A percentile compares a stretch with the other conserved stretches of the same genome.
These are phyloP conservation scores for Subacronicta megacephala DNA, from an alignment of 2,888 invertebrate species.

Conservation along the genomic window DNA sequence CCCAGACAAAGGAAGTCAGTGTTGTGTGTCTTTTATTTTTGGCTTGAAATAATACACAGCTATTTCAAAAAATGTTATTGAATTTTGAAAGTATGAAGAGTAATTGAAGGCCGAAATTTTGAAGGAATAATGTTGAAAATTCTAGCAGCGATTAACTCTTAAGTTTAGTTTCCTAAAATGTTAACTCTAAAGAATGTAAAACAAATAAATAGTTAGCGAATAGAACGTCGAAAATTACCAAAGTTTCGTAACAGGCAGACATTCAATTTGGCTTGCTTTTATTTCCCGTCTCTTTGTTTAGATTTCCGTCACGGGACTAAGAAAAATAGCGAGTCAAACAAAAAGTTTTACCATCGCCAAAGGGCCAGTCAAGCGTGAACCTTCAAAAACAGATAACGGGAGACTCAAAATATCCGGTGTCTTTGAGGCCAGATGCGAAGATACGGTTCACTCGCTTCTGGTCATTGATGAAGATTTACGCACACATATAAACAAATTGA, in stretches of 20 bases:
- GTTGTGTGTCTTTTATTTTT: conserved; percentile 43
- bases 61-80: conserved; percentile 2
- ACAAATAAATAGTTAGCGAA: conserved; percentile 51
- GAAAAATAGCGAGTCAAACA: conserved; percentile 69
- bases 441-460: conserved; percentile 46
- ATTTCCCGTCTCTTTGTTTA: conserved; percentile 75
- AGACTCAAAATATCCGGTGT: conserved; percentile 64
- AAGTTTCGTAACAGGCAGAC: conserved; percentile 68
- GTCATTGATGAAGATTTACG: conserved; percentile 35
- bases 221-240: conserved; percentile 61
- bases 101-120: conserved; percentile 7
- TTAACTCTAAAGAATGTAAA: conserved; percentile 25
- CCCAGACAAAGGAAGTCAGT: conserved; percentile 55
- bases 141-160: conserved; percentile 17
- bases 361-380: conserved; percentile 71
- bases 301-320: conserved; percentile 72
- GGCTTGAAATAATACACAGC: conserved; percentile 22
- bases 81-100: background rate
- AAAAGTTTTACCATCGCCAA: conserved; percentile 71
- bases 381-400: conserved; percentile 68
- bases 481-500: conserved; percentile 25
- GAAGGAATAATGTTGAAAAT: conserved; percentile 1
- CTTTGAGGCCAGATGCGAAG: conserved; percentile 50
- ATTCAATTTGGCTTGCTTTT: conserved; percentile 76
- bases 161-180: conserved; percentile 16